A percentile compares a stretch with the other conserved stretches of the same genome.
These are phyloP conservation scores for Gortyna flavago DNA, from an alignment of 2,888 invertebrate genomes.

Conservation along the genomic window DNA sequence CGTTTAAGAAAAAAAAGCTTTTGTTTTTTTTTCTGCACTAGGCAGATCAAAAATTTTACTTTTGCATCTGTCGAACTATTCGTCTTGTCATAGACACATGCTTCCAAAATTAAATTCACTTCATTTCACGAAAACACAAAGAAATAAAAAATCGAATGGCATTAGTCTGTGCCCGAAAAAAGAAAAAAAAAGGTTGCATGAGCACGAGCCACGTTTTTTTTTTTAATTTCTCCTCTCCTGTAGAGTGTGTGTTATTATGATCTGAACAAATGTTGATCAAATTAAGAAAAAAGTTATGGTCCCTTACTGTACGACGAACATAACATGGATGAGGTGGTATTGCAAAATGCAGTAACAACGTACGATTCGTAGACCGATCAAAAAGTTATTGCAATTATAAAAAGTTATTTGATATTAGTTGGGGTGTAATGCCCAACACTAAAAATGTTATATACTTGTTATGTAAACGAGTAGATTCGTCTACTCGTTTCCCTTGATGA, in stretches of 20 bases:
- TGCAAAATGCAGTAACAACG: background rate
- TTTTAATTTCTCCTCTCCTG: slow-evolving; percentile 77
- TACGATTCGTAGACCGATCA: background rate
- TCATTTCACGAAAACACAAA: slow-evolving; percentile 78
- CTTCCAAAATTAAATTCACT: slow-evolving; percentile 82
- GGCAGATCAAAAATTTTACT: slow-evolving; percentile 62
- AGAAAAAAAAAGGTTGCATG: slow-evolving; percentile 84
- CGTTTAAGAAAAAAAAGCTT: slow-evolving; percentile 20
- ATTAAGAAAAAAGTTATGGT: slow-evolving; percentile 82
- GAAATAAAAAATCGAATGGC: slow-evolving; percentile 78
- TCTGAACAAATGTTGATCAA: slow-evolving; percentile 86
- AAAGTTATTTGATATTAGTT: background rate
- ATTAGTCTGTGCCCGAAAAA: slow-evolving; percentile 75
- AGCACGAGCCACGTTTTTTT: slow-evolving; percentile 84
- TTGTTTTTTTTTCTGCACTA: slow-evolving; percentile 45
- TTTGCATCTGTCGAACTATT: slow-evolving; percentile 76
- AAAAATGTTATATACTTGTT: background rate
- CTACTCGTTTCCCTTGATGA: background rate
- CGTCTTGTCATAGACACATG: slow-evolving; percentile 83
- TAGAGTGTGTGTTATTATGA: slow-evolving; percentile 76
- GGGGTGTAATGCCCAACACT: background rate
- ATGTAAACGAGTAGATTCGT: background rate
- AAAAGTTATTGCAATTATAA: background rate
- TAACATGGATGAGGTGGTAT: slow-evolving; percentile 73
- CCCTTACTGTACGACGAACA: slow-evolving; percentile 56